Percentiles rank a stretch among this genome's conserved stretches.
Conservation (phyloP, 1,140 invertebrate species). For the Tetragnatha versicolor region DNA sequence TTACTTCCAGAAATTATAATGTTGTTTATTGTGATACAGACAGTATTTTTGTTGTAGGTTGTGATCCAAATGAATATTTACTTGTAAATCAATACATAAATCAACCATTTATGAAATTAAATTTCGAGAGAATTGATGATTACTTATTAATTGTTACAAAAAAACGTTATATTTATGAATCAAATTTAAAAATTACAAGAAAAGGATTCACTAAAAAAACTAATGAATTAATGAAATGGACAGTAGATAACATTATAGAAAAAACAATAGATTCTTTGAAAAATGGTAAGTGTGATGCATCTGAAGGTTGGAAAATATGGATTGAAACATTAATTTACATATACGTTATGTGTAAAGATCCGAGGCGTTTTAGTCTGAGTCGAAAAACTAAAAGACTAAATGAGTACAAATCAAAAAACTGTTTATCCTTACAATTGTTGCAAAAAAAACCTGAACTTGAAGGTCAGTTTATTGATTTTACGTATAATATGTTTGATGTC, state of each 20-base stretch:
- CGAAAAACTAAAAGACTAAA: neutral
- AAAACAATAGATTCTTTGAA: neutral
- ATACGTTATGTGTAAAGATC: slow-evolving; percentile 15
- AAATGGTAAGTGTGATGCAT: neutral
- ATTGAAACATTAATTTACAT: neutral
- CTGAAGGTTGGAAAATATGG: slow-evolving; percentile 3
- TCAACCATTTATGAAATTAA: slow-evolving; percentile 3
- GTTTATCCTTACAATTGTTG: slow-evolving; percentile 1
- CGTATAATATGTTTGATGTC: neutral
- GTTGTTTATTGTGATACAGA: slow-evolving; percentile 26
- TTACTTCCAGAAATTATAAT: neutral
- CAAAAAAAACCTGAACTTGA: neutral
- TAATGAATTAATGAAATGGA: slow-evolving; percentile 21
- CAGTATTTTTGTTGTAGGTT: slow-evolving; percentile 24
- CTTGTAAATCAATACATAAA: slow-evolving; percentile 19
- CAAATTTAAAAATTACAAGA: neutral
- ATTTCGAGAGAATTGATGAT: neutral
- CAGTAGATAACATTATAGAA: neutral
- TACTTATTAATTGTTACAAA: slow-evolving; percentile 18
- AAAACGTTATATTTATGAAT: slow-evolving; percentile 28
- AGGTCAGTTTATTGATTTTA: slow-evolving; percentile 7
- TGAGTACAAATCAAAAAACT: slow-evolving; percentile 15
- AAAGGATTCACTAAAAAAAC: slow-evolving; percentile 23
- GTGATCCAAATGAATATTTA: neutral
- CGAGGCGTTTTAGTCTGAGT: neutral